These are phyloP conservation scores for Spinus olivaceus DNA, from an alignment of 2,797 vertebrate species.

Conservation along the genomic window DNA sequence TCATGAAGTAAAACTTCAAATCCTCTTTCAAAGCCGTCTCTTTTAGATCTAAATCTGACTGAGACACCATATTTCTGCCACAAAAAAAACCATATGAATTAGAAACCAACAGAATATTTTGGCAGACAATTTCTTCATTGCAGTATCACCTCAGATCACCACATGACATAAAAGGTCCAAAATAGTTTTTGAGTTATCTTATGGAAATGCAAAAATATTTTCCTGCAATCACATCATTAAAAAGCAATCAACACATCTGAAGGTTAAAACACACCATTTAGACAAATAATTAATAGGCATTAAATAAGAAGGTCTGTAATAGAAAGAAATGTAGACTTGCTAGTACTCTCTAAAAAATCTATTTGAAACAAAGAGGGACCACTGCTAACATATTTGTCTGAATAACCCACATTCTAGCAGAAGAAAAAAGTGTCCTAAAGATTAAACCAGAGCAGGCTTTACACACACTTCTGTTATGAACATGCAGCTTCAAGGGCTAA, in stretches of 20 bases:
- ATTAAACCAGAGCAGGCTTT: neutral
- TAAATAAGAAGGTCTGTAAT: neutral
- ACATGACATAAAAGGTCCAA: neutral
- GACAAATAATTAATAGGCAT: neutral
- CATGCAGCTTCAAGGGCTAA: neutral
- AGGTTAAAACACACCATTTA: neutral
- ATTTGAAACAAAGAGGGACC: neutral
- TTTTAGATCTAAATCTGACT: slow-evolving; percentile 73
- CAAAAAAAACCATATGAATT: neutral
- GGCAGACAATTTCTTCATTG: neutral
- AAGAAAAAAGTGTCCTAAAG: neutral
- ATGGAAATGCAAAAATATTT: neutral
- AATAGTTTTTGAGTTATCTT: neutral
- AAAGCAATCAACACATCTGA: neutral
- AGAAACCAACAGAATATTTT: neutral
- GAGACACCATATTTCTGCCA: slow-evolving; percentile 65
- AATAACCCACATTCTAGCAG: neutral
- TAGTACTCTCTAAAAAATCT: neutral
- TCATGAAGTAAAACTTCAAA: slow-evolving; percentile 97
- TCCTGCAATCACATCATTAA: neutral
- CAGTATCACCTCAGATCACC: neutral
- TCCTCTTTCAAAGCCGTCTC: slow-evolving; percentile 84
- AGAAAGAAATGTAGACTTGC: neutral
- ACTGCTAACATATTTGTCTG: neutral
- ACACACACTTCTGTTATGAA: neutral